Base-by-base conservation (phyloP, 2,797 vertebrate genomes). In the Euthynnus affinis region DNA sequence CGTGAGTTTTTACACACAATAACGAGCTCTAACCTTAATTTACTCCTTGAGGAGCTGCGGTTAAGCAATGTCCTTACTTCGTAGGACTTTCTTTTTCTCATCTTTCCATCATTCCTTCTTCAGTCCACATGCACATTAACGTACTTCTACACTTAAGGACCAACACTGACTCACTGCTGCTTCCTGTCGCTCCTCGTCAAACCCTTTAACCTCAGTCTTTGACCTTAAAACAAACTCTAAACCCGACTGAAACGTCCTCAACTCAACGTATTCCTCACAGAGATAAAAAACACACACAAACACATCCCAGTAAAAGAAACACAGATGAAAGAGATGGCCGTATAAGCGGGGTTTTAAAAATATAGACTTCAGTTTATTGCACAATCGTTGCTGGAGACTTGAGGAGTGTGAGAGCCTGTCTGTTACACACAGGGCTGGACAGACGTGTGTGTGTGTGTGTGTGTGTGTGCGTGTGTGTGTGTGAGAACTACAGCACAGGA, bases 301-400 rank as follows among this genome's bases (percentile, higher is more conserved):
- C 42, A 78, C 13, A 53, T 0, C 23, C 6, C 20, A 77, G 59
- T 6, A 78, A 51, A 57, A 78, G 27, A 52, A 56, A 65, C 74
- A 55, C 12, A n/a, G 2, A 76, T 32, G 48, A 87, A 89, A 84
- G 49, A 91, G 59, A 80, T 13, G 32, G 32, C 37, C 53, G 59
- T 37, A 51, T 3, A 84, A 76, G 62, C 89, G 55, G 63, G 55
- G 63, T 7, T 90, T 93, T 93, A 95, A 94, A 96, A 96, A 96
- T 95, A 96, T 95, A 95, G 86, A 95, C 90, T 94, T 95, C 90
- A 89, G 92, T 96, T 96, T 96, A 96, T 95, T 96, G 95, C 94
- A 95, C 94, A 95, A 95, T 95, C 87, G 89, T 94, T 93, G 93
- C 92, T 94, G 93, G 93, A 94, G 92, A 92, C 92, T 29, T 89